Conservation (phyloP, 2,888 invertebrate species). For the Bellardia pandia region DNA sequence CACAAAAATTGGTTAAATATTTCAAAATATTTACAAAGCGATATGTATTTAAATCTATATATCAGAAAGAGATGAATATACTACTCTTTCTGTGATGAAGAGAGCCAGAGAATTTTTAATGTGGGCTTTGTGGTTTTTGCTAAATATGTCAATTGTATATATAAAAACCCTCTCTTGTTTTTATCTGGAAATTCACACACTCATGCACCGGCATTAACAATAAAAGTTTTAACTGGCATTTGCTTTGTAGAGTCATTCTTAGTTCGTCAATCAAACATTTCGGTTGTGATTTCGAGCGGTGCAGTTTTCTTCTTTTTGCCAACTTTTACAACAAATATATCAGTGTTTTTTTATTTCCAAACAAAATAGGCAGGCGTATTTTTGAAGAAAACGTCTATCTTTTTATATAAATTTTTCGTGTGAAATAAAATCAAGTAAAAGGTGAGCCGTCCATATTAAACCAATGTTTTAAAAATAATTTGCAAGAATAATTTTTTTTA, state of each 20-base stretch:
- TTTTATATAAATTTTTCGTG: slow-evolving; percentile 23
- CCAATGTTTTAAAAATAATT: neutral
- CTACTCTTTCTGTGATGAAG: slow-evolving; percentile 9
- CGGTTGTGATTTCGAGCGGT: slow-evolving; percentile 63
- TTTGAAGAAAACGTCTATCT: neutral
- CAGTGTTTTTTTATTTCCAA: neutral
- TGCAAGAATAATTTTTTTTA: neutral
- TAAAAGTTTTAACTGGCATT: slow-evolving; percentile 68
- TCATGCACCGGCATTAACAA: slow-evolving; percentile 37
- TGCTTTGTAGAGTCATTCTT: slow-evolving; percentile 75
- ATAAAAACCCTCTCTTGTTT: slow-evolving; percentile 32
- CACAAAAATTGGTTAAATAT: slow-evolving; percentile 81
- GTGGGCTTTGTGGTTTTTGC: slow-evolving; percentile 65
- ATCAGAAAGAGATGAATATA: slow-evolving; percentile 58
- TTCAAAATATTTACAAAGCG: slow-evolving; percentile 15
- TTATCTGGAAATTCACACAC: slow-evolving; percentile 30
- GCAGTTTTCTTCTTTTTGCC: slow-evolving; percentile 50
- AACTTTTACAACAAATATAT: neutral
- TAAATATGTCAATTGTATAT: slow-evolving; percentile 36
- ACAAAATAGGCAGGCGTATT: slow-evolving; percentile 4
- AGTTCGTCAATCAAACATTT: slow-evolving; percentile 74
- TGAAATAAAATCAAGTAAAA: slow-evolving; percentile 24
- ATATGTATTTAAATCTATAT: neutral
- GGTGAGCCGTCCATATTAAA: slow-evolving; percentile 36
- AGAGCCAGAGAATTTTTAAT: slow-evolving; percentile 32